A percentile compares a stretch with the other conserved stretches of the same genome.
Evolutionary conservation across 2,113 vertebrate genomes (phyloP).

Genomic region (Electrona antarctica): DNA sequence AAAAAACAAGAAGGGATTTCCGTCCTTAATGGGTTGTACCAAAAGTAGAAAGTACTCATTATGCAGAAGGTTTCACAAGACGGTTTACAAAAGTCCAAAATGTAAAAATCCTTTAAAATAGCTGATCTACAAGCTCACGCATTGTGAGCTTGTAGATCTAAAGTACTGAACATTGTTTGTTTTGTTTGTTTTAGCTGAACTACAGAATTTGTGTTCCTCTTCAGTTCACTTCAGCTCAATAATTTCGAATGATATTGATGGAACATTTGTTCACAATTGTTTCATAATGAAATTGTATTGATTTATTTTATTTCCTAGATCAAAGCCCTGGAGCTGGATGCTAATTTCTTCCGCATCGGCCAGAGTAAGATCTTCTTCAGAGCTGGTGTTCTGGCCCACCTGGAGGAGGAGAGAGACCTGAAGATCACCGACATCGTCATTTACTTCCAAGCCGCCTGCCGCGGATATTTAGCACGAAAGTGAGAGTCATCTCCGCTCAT

Average conservation of each 20-base stretch:
- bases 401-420: slow-evolving; percentile 96
- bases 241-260: background rate
- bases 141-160: too few species aligned
- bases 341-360: slow-evolving; percentile 96
- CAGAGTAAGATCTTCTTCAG: slow-evolving; percentile 99
- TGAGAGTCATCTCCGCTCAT: slow-evolving; percentile 65
- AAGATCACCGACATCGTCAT: slow-evolving; percentile 99
- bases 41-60: too few species aligned
- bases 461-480: slow-evolving; percentile 96
- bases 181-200: background rate
- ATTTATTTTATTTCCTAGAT: slow-evolving; percentile 78
- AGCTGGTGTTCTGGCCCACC: slow-evolving; percentile 94
- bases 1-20: too few species aligned
- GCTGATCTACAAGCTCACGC: too few species aligned
- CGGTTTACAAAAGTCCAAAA: too few species aligned
- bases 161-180: too few species aligned
- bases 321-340: slow-evolving; percentile 91
- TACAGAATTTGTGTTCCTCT: background rate
- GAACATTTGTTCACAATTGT: background rate
- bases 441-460: slow-evolving; percentile 96
- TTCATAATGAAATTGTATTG: background rate
- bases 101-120: too few species aligned
- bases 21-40: too few species aligned
- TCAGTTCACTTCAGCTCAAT: too few species aligned
- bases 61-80: too few species aligned